Evolutionary conservation across 2,797 vertebrate genomes (phyloP).

Genomic region (Melanotaenia pygmaea): DNA sequence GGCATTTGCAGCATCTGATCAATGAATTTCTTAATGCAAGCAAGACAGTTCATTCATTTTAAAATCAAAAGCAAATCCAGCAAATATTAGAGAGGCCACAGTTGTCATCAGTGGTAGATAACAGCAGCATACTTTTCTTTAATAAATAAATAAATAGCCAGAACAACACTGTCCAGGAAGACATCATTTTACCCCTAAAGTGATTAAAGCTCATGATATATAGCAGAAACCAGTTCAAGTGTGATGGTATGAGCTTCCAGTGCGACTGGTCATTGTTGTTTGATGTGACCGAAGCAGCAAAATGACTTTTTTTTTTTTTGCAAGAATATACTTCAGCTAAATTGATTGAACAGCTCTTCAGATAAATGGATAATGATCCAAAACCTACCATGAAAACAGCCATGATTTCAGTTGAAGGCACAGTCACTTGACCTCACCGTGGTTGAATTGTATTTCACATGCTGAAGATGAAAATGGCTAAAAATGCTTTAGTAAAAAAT

Average conservation of each 20-base stretch:
- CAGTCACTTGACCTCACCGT: background rate
- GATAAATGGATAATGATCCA: background rate
- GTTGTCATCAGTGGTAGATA: background rate
- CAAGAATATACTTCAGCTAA: background rate
- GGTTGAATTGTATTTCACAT: background rate
- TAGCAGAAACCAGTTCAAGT: background rate
- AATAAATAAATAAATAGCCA: background rate
- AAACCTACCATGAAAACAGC: constrained; percentile 1
- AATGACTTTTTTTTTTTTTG: background rate
- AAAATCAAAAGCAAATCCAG: background rate
- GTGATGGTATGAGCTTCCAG: background rate
- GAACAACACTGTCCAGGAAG: background rate
- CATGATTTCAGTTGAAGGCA: background rate
- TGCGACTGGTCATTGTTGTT: background rate
- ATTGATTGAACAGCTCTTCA: background rate
- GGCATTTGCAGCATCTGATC: background rate
- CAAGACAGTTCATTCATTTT: background rate
- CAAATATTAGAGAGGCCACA: background rate
- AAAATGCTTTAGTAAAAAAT: background rate
- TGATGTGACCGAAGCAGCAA: background rate
- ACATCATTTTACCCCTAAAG: background rate
- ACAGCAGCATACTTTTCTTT: background rate
- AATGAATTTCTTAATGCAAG: background rate
- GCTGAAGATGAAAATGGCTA: background rate
- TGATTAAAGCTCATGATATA: background rate